Evolutionary conservation across 2,113 vertebrate genomes (phyloP).

Genomic region (Hippolais icterina): DNA sequence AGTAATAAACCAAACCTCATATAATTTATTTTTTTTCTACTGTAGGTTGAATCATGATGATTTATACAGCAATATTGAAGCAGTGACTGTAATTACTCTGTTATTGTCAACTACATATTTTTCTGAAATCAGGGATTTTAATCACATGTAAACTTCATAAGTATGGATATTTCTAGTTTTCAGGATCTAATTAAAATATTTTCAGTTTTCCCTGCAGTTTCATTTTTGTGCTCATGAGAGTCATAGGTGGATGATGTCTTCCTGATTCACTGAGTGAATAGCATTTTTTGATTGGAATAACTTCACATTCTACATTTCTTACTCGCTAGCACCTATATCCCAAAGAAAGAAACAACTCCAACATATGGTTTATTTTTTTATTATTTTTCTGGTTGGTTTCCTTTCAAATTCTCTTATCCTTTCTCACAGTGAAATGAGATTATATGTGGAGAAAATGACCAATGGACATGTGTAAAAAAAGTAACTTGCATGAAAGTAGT

Average conservation of each 20-base stretch:
- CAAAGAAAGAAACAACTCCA: neutral
- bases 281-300: neutral
- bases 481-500: neutral
- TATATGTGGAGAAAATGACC: neutral
- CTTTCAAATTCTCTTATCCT: neutral
- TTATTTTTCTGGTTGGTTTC: neutral
- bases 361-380: too few relatives aligned
- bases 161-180: conserved; percentile 32
- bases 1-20: conserved; percentile 75
- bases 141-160: conserved; percentile 42
- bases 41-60: conserved; percentile 74
- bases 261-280: neutral
- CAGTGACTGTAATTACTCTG: conserved; percentile 73
- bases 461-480: neutral
- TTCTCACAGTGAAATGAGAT: neutral
- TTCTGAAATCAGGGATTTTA: conserved; percentile 71
- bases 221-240: neutral
- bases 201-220: neutral
- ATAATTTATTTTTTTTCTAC: conserved; percentile 79
- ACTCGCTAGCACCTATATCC: neutral
- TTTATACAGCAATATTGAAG: conserved; percentile 73
- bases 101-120: conserved; percentile 71
- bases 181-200: neutral
- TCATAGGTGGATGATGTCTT: neutral
- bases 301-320: neutral